phyloP scores from a whole-genome alignment of 2,888 invertebrate species.

The Agrochola lota region DNA sequence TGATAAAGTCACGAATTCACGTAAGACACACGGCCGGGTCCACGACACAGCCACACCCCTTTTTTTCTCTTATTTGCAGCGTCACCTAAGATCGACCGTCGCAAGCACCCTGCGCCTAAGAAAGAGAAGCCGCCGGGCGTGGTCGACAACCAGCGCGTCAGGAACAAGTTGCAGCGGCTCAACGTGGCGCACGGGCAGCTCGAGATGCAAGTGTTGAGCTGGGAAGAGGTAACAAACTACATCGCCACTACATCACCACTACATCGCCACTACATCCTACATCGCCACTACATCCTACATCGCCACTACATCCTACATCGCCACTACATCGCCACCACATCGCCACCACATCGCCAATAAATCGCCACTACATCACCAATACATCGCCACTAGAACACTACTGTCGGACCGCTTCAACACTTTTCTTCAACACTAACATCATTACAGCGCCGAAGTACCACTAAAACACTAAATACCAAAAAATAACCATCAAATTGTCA shows the following conservation, averaged over 20 bases:
- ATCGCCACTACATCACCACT: not conserved
- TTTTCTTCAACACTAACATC: not conserved
- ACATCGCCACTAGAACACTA: not conserved
- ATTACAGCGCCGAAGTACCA: not conserved
- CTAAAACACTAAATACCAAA: not conserved
- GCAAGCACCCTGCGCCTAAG: conserved; percentile 52
- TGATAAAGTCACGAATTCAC: too few species aligned
- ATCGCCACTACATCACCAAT: not conserved
- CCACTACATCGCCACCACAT: not conserved
- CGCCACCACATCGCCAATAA: not conserved
- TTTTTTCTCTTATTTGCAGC: not conserved
- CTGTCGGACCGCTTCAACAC: not conserved
- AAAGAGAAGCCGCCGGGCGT: conserved; percentile 77
- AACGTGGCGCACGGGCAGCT: conserved; percentile 74
- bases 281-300: not conserved
- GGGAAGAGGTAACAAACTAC: conserved; percentile 77
- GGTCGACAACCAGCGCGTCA: conserved; percentile 74
- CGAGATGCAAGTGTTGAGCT: conserved; percentile 79
- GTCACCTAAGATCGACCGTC: conserved; percentile 31
- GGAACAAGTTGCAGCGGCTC: conserved; percentile 73
- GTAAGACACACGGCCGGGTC: too few species aligned
- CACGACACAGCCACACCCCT: too few species aligned
- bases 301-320: not conserved
- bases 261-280: not conserved
- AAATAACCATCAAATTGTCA: not conserved